A percentile compares a stretch with the other conserved stretches of the same genome.
These are phyloP conservation scores for Clistopyga incitator DNA, from an alignment of 2,888 invertebrate species.

Conservation along the genomic window DNA sequence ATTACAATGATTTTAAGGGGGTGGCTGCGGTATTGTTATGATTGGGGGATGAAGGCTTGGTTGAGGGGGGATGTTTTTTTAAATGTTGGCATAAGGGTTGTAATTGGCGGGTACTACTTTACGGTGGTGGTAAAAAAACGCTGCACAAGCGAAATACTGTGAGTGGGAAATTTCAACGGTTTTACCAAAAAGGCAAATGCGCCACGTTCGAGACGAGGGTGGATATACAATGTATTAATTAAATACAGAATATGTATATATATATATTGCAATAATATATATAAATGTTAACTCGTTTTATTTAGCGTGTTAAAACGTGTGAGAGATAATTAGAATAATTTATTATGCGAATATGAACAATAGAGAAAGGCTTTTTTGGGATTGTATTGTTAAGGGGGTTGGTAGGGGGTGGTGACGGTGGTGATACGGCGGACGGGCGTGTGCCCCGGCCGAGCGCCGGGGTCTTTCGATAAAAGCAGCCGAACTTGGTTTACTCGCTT, in stretches of 20 bases:
- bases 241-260: conserved; percentile 68
- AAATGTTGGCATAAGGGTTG: conserved; percentile 54
- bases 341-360: conserved; percentile 36
- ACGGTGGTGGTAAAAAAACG: conserved; percentile 82
- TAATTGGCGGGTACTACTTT: conserved; percentile 82
- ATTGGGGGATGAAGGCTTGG: conserved; percentile 70
- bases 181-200: conserved; percentile 77
- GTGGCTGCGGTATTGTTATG: conserved; percentile 61
- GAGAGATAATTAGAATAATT: conserved; percentile 52
- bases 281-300: conserved; percentile 74
- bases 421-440: conserved; percentile 50
- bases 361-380: conserved; percentile 50
- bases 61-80: conserved; percentile 47
- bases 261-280: conserved; percentile 71
- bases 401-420: conserved; percentile 32
- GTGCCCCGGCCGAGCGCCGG: conserved; percentile 48
- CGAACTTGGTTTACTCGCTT: conserved; percentile 66
- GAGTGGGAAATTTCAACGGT: conserved; percentile 81
- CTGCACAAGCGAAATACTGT: conserved; percentile 84
- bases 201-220: conserved; percentile 69
- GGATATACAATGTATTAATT: conserved; percentile 63
- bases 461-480: conserved; percentile 66
- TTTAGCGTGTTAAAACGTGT: conserved; percentile 52
- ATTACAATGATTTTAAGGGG: conserved; percentile 34
- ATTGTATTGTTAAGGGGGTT: conserved; percentile 35